phyloP scores from a whole-genome alignment of 2,888 invertebrate genomes.

The Ornithoptera alexandrae region DNA sequence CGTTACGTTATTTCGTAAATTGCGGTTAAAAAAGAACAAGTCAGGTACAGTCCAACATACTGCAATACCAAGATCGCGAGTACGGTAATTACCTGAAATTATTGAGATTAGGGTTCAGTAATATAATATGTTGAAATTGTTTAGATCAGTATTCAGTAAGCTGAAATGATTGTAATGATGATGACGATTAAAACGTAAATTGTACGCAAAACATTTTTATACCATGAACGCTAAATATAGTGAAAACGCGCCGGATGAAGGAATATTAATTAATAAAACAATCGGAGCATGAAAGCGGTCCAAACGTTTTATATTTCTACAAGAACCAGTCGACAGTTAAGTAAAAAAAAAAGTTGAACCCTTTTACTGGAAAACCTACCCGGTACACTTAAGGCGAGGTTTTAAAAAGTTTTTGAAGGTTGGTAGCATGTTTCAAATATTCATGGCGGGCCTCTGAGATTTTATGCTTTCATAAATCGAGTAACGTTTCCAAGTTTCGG shows the following conservation, averaged over 20 bases:
- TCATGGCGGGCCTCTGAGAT: slow-evolving; percentile 23
- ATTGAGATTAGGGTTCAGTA: too few relatives aligned
- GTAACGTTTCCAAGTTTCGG: slow-evolving; percentile 21
- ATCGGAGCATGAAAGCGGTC: not conserved
- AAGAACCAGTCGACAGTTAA: slow-evolving; percentile 6
- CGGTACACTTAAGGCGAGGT: slow-evolving; percentile 15
- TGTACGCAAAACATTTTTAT: not conserved
- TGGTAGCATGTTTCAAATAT: slow-evolving; percentile 23
- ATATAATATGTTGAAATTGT: too few relatives aligned
- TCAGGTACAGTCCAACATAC: too few relatives aligned
- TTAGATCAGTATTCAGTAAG: too few relatives aligned
- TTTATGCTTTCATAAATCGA: slow-evolving; percentile 23
- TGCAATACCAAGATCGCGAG: too few relatives aligned
- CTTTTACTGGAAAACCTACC: slow-evolving; percentile 10
- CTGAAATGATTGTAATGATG: too few relatives aligned
- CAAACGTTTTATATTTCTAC: not conserved
- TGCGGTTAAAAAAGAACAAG: too few relatives aligned
- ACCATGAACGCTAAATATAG: not conserved
- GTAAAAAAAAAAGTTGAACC: slow-evolving; percentile 15
- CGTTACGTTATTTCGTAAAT: too few relatives aligned
- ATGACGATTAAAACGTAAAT: not conserved
- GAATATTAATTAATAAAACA: slow-evolving; percentile 1
- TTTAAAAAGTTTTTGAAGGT: slow-evolving; percentile 25
- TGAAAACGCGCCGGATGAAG: not conserved
- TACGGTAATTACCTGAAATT: too few relatives aligned